Base-by-base conservation (phyloP, 2,888 invertebrate genomes). In the Calameuta idolon region DNA sequence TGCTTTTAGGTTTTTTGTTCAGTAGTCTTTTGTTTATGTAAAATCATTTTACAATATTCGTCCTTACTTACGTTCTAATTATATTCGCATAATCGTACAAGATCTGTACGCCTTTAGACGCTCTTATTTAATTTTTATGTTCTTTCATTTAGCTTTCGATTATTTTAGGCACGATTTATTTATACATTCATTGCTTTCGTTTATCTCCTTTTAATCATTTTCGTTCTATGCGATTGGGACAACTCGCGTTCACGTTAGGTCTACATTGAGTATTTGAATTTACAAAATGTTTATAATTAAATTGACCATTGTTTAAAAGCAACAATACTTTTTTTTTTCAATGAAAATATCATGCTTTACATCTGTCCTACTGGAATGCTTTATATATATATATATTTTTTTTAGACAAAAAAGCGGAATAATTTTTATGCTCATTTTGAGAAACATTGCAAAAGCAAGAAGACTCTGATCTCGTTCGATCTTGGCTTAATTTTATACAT, bases 71-170 rank as follows among this genome's bases (percentile, higher is more conserved):
- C 34, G 69, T 12, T 30, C 40, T 71, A 71, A 71, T 23, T 33
- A 12, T 71, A 71, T 71, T 71, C 31, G 31, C 31, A 74, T 74
- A n/a, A 69, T 69, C 69, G 76, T 75, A 71, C 73, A 23, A n/a
- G 75, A 80, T 23, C 12, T 55, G 92, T 89, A 92, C 76, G 92
- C 91, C 85, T 85, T 92, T 0, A 91, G 91, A 83, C 90, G 91
- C 3, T 74, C 23, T 77, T 34, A 34, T 82, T 82, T 79, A 23
- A 34, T 75, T 76, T 69, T 71, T 71, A 30, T 71, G 30, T 81
- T 76, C 78, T 83, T 80, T 80, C 76, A 79, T 81, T 84, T 81
- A 83, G 75, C 76, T 82, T 81, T 83, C 76, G 73, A 81, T 82
- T 82, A 81, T 83, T 83, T 86, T 85, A 86, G 86, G 87, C 86